Evolutionary conservation across 1,140 invertebrate genomes (phyloP), one percentile per base, ranked within the genome.

Genomic region (Lucilia sericata): DNA sequence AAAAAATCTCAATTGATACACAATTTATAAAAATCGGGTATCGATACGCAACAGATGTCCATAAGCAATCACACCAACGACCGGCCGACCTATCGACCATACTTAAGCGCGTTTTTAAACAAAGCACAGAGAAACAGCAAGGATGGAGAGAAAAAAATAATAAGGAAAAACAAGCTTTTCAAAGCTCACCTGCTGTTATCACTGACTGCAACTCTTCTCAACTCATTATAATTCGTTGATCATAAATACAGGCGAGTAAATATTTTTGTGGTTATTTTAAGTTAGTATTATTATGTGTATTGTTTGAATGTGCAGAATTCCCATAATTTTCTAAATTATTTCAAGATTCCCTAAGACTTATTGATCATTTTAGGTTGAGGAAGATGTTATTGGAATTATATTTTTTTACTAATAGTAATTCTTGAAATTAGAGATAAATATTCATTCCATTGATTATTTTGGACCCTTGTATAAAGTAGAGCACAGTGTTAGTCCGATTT

Each of bases 211-310:
- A 30, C 74, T 30, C 74, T 42, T 7, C 42, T 17, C 75, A 78
- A 78, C 75, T 36, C 75, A 49, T 42, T 78, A 49, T 36, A 78
- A 49, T 36, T n/a, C 75, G 75, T 42, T 49, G 75, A 36, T 34
- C 75, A 36, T 36, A 36, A 14, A 36, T 34, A 36, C 75, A 78
- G n/a, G 25, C 34, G 14, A 25, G 8, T 8, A 25, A 42, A 42
- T 1, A 36, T 42, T 42, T n/a, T n/a, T 10, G 17, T 65, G 17
- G 60, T 12, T 25, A 25, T 21, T 25, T 7, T n/a, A 12, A 3
- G 4, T 19, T n/a, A 1, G 65, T 30, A 70, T 21, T 55, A 12
- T 55, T 55, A 14, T 13, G n/a, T n/a, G n/a, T n/a, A n/a, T n/a
- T n/a, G 60, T 21, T 70, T 70, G 5, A 70, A 70, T 70, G n/a